Percentiles rank a stretch among this genome's conserved stretches.
phyloP scores from a whole-genome alignment of 1,140 invertebrate species.

The Drosophila neocordata region DNA sequence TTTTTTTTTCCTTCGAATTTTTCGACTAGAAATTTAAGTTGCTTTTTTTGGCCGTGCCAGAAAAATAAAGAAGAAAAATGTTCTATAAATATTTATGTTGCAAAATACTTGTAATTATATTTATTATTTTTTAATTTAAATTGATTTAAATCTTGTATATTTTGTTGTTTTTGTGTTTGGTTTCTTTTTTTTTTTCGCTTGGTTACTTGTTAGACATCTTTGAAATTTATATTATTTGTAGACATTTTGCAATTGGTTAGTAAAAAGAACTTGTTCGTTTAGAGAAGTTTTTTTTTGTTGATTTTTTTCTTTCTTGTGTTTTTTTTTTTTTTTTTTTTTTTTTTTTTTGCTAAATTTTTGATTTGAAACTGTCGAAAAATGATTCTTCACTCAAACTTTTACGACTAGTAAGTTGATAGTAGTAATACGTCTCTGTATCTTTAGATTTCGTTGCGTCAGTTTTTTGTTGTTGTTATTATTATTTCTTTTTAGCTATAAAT shows the following conservation, averaged over 20 bases:
- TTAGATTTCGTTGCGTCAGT: slow-evolving; percentile 61
- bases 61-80: slow-evolving; percentile 60
- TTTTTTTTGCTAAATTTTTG: background rate
- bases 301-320: background rate
- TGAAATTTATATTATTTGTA: slow-evolving; percentile 54
- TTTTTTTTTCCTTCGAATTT: slow-evolving; percentile 12
- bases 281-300: slow-evolving; percentile 28
- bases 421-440: slow-evolving; percentile 66
- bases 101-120: slow-evolving; percentile 79
- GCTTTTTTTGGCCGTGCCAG: slow-evolving; percentile 53
- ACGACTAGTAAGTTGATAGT: slow-evolving; percentile 70
- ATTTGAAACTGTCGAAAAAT: slow-evolving; percentile 51
- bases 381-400: slow-evolving; percentile 70
- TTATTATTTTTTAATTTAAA: slow-evolving; percentile 68
- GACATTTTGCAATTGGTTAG: slow-evolving; percentile 72
- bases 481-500: slow-evolving; percentile 4
- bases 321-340: background rate
- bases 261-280: slow-evolving; percentile 74
- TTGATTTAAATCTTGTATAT: slow-evolving; percentile 45
- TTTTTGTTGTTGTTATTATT: slow-evolving; percentile 15
- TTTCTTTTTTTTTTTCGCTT: slow-evolving; percentile 36
- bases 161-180: slow-evolving; percentile 30
- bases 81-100: slow-evolving; percentile 76
- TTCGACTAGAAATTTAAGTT: slow-evolving; percentile 45
- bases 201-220: slow-evolving; percentile 64